Percentiles rank a stretch among this genome's conserved stretches.
These are phyloP conservation scores for Peromyscus eremicus DNA, from an alignment of 2,797 vertebrate species.

Conservation along the genomic window DNA sequence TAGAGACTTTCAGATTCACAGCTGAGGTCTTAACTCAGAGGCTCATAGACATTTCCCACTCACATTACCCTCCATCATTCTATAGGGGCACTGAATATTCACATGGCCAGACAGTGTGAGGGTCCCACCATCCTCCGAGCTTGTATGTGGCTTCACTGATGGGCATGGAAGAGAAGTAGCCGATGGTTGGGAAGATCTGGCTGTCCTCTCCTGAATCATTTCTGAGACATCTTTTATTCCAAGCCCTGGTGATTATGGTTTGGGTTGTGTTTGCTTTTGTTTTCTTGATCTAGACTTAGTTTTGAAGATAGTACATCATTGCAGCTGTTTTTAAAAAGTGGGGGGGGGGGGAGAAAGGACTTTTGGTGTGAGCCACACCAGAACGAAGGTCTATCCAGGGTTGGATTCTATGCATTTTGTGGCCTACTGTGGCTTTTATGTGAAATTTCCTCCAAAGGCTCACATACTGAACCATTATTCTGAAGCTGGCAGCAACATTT, in stretches of 20 bases:
- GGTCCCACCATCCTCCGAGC: background rate
- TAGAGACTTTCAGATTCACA: background rate
- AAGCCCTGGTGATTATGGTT: background rate
- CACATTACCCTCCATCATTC: background rate
- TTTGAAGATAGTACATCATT: background rate
- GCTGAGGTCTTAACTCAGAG: no score
- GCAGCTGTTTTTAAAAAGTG: background rate
- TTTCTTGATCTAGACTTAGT: background rate
- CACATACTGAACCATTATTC: background rate
- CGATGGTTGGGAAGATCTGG: no score
- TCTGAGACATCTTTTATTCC: background rate
- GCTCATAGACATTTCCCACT: background rate
- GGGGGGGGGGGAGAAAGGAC: no score
- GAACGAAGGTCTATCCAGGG: background rate
- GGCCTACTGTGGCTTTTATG: background rate
- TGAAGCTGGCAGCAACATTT: no score
- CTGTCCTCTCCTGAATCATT: background rate
- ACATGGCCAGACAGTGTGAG: background rate
- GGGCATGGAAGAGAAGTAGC: background rate
- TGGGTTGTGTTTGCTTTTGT: background rate
- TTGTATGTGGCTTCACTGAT: background rate
- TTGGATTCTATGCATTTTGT: background rate
- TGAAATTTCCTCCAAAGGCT: background rate
- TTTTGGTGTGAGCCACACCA: background rate
- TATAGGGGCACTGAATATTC: rapidly evolving